These are phyloP conservation scores for Cariama cristata DNA, from an alignment of 2,113 vertebrate genomes.

Conservation along the genomic window DNA sequence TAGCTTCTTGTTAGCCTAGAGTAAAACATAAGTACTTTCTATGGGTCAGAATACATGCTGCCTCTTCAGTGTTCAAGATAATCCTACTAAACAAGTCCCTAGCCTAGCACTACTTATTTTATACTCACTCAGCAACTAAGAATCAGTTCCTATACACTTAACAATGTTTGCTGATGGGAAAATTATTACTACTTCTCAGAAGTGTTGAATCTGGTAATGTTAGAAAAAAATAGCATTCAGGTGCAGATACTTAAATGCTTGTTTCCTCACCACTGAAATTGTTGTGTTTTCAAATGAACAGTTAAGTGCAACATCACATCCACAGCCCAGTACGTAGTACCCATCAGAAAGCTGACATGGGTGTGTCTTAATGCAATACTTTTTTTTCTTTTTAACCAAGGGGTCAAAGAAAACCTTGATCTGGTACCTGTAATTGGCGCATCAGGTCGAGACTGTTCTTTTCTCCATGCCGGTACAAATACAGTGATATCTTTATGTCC, in stretches of 20 bases:
- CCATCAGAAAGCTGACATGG: background rate
- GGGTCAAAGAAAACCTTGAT: background rate
- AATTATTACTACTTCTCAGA: background rate
- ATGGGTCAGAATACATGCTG: background rate
- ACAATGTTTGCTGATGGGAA: background rate
- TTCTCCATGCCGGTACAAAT: constrained; percentile 98
- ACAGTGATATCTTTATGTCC: constrained; percentile 98
- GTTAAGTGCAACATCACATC: background rate
- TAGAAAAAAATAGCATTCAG: background rate
- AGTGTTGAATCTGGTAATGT: background rate
- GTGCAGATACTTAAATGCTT: background rate
- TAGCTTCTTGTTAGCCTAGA: background rate
- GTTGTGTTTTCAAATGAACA: background rate
- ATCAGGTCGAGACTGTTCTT: constrained; percentile 97
- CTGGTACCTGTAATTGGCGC: constrained; percentile 93
- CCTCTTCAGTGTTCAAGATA: background rate
- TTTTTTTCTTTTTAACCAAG: background rate
- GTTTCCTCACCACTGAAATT: background rate
- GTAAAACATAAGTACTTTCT: background rate
- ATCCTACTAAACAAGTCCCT: background rate
- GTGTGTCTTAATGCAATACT: background rate
- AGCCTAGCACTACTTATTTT: background rate
- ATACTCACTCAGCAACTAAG: background rate
- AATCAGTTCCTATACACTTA: background rate
- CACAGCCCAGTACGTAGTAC: background rate